Conservation (phyloP, 2,113 vertebrate genomes). For the Gopherus flavomarginatus region DNA sequence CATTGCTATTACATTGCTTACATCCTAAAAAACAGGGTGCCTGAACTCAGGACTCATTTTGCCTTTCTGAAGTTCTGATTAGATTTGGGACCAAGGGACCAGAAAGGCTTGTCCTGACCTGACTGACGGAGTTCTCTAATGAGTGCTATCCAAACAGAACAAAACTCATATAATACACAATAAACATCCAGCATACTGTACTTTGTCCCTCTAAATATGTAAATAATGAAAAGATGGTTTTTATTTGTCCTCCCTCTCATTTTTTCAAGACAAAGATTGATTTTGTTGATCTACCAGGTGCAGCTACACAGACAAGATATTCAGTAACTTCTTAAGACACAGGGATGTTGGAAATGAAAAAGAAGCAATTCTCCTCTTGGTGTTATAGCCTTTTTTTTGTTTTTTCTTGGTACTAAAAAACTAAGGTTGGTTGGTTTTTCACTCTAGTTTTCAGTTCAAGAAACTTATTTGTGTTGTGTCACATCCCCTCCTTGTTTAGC, state of each 20-base stretch:
- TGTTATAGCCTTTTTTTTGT: neutral
- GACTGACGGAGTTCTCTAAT: neutral
- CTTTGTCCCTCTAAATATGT: neutral
- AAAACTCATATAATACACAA: neutral
- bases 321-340: neutral
- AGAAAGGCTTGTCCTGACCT: too few species aligned
- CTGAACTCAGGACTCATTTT: neutral
- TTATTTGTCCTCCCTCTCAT: neutral
- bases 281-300: neutral
- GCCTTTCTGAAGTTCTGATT: neutral
- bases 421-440: fast-evolving
- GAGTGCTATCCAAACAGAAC: neutral
- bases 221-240: neutral
- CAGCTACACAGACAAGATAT: neutral
- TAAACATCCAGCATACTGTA: neutral
- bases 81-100: neutral
- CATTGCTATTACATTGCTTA: neutral
- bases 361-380: neutral
- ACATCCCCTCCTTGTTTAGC: neutral
- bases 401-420: neutral
- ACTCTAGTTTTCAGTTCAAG: neutral
- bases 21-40: neutral
- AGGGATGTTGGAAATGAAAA: neutral
- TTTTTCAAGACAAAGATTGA: neutral
- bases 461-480: neutral